Base-by-base conservation (phyloP, 2,113 vertebrate species). In the Nothoprocta pentlandii region DNA sequence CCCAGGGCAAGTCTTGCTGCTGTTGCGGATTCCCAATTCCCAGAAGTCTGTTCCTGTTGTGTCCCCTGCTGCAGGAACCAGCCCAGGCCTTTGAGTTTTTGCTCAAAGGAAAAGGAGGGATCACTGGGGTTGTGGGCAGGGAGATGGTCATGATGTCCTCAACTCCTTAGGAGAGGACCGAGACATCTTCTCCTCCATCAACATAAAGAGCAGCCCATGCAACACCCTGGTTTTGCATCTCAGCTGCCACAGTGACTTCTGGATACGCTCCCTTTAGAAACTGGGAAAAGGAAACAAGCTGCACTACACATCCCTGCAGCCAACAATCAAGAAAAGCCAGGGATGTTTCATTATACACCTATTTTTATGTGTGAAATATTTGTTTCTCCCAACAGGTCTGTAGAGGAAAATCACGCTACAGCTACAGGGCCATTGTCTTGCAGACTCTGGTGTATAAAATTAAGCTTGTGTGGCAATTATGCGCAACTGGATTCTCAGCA, bases 121-220 rank as follows among this genome's bases (percentile, higher is more conserved):
- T 46, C n/a, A 32, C 16, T 0, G 0, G 19, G 26, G 5, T 9
- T 19, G 42, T 3, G 3, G 91, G 30, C 32, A 82, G 7, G 8
- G 36, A 68, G 34, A 46, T 6, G 39, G 39, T 44, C 59, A 46
- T 42, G 11, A 15, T 54, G n/a, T 44, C 73, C n/a, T 4, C 36
- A 16, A 21, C 23, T 56, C 46, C 68, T 84, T 58, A 51, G 36
- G 6, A 53, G 44, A 78, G 20, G 22, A 67, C 0, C 26, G 42
- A 81, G 21, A 51, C 12, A 19, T 63, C 49, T 84, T 62, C 44
- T 10, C 25, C 17, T 39, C 26, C 41, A 49, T 6, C 54, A 67
- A 80, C 20, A 49, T n/a, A 44, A 1, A n/a, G 15, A 84, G 22
- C 8, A 70, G 61, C 5, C 44, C 54, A 56, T 70, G 46, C 54